Percentiles rank a stretch among this genome's conserved stretches.
Evolutionary conservation across 2,113 vertebrate genomes (phyloP).

Genomic region (Bungarus multicinctus): DNA sequence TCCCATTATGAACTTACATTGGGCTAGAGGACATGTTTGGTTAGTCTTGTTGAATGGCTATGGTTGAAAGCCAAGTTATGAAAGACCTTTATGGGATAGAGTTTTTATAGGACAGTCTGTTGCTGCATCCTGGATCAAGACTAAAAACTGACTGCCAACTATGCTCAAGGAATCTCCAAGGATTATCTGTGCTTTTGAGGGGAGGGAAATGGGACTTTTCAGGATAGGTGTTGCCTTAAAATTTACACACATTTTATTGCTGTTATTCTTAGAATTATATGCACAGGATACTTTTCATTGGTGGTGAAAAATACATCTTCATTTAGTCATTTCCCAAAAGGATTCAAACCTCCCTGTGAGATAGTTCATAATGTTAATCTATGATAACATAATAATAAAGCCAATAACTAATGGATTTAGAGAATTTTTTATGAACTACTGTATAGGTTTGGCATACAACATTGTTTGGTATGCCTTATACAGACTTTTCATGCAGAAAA

Average conservation of each 20-base stretch:
- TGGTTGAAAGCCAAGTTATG: constrained; percentile 3
- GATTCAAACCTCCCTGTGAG: neutral
- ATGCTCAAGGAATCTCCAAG: neutral
- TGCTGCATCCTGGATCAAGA: constrained; percentile 39
- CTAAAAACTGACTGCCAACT: constrained; percentile 31
- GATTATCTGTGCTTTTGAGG: constrained; percentile 42
- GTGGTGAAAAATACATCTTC: neutral
- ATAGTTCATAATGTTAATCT: neutral
- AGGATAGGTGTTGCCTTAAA: constrained; percentile 41
- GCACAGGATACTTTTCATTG: constrained; percentile 13
- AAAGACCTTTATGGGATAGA: neutral
- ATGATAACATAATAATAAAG: neutral
- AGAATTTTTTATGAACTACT: neutral
- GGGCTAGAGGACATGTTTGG: constrained; percentile 24
- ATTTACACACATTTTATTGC: neutral
- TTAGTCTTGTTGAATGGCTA: constrained; percentile 25
- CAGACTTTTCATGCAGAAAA: neutral
- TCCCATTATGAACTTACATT: constrained; percentile 42
- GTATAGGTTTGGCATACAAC: neutral
- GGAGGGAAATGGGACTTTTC: neutral
- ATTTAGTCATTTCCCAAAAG: neutral
- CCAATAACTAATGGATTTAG: neutral
- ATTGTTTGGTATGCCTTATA: neutral
- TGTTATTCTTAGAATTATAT: constrained; percentile 8
- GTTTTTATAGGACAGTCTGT: constrained; percentile 9